A percentile compares a stretch with the other conserved stretches of the same genome.
Evolutionary conservation across 92 coral and sea anemone genomes (phyloP).

Genomic region (Zoanthus sansibaricus): DNA sequence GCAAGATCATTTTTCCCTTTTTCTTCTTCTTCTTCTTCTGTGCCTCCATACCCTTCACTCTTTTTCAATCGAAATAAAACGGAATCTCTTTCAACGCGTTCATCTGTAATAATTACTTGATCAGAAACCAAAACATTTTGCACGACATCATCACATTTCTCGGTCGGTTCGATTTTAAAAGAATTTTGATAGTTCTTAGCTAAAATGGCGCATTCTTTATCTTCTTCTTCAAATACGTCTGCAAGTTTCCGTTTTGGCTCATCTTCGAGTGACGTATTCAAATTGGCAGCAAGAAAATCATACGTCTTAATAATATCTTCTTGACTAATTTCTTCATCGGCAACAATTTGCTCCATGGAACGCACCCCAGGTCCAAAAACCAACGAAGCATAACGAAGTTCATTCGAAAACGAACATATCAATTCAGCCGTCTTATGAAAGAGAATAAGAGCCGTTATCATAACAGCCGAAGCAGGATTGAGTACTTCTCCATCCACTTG

Average conservation of each 20-base stretch:
- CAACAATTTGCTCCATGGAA: background rate
- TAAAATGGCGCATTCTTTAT: background rate
- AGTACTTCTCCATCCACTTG: background rate
- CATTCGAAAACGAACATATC: background rate
- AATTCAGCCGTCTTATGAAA: background rate
- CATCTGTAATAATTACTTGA: background rate
- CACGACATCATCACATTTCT: background rate
- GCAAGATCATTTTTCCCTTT: background rate
- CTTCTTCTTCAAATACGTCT: background rate
- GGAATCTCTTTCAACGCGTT: background rate
- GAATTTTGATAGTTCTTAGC: background rate
- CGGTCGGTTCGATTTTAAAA: background rate
- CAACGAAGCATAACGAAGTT: background rate
- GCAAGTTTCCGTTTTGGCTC: background rate
- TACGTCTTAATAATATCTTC: background rate
- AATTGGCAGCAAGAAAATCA: background rate
- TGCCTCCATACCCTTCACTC: background rate
- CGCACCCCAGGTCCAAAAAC: background rate
- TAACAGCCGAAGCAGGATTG: background rate
- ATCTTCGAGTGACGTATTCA: background rate
- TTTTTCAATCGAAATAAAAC: background rate
- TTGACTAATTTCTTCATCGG: background rate
- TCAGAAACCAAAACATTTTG: background rate
- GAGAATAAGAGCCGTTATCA: background rate
- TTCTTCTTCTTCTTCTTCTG: background rate